Evolutionary conservation across 2,888 invertebrate genomes (phyloP), one percentile per base, ranked within the genome.

Genomic region (Frankliniella fusca): DNA sequence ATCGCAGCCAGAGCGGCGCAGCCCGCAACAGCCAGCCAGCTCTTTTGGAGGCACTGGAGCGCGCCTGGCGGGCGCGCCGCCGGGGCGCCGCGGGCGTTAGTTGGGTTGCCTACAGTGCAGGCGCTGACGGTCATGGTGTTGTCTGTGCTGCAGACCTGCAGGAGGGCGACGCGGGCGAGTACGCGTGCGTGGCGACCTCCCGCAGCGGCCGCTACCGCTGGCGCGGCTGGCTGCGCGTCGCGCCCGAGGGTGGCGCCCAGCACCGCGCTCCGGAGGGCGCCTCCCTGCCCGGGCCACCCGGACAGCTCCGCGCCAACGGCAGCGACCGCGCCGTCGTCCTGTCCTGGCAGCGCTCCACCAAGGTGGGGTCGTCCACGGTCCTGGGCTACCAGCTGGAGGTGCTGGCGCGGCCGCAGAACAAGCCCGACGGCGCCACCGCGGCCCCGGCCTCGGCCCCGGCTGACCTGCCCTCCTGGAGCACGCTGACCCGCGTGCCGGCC

Each of bases 171-270:
- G 27, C 70, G 23, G 70, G 70, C 23, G 70, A 76, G 70, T 76
- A 76, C 70, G 12, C 70, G 27, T 76, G 70, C 70, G 11, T 76
- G 70, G 70, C 70, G 70, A 27, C 70, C 27, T 76, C 70, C 23
- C 70, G 70, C 23, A 76, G 70, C 70, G 70, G 70, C 70, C 70
- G 70, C 70, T 76, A 76, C 70, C 70, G 70, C 8, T 76, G 70
- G 70, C 23, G 70, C 8, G 70, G 70, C 27, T 23, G 23, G 70
- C 70, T 76, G 11, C 70, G 70, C 27, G 70, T 76, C 10, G 70
- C 70, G 27, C 23, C 70, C 11, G 70, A 76, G 11, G 70, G 70
- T 9, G 70, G 2, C 23, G 70, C 70, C 23, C 11, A 10, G 27
- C 70, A 76, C 23, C 70, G 70, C 7, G 70, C 70, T 11, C 70